A percentile compares a stretch with the other conserved stretches of the same genome.
These are phyloP conservation scores for Diploptera punctata DNA, from an alignment of 2,888 invertebrate genomes.

Conservation along the genomic window DNA sequence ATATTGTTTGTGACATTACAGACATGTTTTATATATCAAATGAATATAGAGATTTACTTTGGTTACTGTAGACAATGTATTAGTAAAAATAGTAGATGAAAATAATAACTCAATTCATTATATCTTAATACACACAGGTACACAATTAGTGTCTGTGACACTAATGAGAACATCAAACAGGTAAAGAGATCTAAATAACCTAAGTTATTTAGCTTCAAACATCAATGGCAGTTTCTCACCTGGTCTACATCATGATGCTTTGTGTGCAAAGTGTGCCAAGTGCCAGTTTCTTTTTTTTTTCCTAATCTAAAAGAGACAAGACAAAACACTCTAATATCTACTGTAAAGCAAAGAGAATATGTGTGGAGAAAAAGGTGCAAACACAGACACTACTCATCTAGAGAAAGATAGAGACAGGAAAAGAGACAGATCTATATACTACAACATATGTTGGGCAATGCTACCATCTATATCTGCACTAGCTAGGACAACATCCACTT, in stretches of 20 bases:
- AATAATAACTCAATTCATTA: too few relatives aligned
- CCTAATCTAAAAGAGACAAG: slow-evolving; percentile 2
- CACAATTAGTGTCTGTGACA: too few relatives aligned
- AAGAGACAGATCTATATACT: background rate
- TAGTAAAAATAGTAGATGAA: too few relatives aligned
- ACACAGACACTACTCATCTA: slow-evolving; percentile 7
- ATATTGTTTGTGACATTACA: too few relatives aligned
- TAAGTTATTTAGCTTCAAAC: too few relatives aligned
- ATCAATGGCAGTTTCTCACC: slow-evolving; percentile 1
- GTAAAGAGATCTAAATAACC: too few relatives aligned
- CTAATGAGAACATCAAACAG: too few relatives aligned
- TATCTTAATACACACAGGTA: too few relatives aligned
- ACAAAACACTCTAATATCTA: slow-evolving; percentile 10
- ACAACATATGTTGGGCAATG: background rate
- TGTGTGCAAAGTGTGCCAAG: slow-evolving; percentile 4
- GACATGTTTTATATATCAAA: too few relatives aligned
- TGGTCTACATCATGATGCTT: slow-evolving; percentile 8
- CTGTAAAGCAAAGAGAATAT: background rate
- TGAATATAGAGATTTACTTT: too few relatives aligned
- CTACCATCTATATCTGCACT: slow-evolving; percentile 9
- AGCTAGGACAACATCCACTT: slow-evolving; percentile 14
- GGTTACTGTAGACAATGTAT: too few relatives aligned
- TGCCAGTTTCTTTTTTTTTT: background rate
- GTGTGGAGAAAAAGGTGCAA: slow-evolving; percentile 12
- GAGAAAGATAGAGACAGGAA: background rate